These are phyloP conservation scores for Raja brachyura DNA, from an alignment of 2,113 vertebrate species.

Conservation along the genomic window DNA sequence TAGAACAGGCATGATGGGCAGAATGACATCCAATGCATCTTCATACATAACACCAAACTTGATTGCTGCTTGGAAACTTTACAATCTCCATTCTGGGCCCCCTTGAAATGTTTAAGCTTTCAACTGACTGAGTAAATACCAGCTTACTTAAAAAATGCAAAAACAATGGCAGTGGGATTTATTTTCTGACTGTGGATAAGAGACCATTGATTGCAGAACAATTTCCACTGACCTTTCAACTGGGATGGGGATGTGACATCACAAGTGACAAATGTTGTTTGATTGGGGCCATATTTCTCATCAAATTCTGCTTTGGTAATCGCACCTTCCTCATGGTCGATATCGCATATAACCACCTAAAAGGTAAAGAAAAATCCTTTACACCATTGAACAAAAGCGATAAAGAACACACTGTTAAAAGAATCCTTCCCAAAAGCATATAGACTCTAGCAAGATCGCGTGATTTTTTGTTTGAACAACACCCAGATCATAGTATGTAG, in stretches of 20 bases:
- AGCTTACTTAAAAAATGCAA: too few species aligned
- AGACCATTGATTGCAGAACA: neutral
- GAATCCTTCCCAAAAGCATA: neutral
- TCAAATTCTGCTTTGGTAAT: conserved; percentile 71
- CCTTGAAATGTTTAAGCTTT: neutral
- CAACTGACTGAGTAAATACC: neutral
- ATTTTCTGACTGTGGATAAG: neutral
- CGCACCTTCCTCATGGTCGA: conserved; percentile 66
- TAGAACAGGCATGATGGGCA: neutral
- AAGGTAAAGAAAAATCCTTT: neutral
- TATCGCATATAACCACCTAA: conserved; percentile 75
- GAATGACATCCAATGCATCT: neutral
- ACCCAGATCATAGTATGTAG: too few species aligned
- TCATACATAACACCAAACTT: neutral
- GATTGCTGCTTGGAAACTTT: neutral
- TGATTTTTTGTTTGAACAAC: neutral
- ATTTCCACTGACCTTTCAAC: conserved; percentile 65
- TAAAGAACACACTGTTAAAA: neutral
- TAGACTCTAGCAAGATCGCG: neutral
- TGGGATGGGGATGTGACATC: conserved; percentile 74
- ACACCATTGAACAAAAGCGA: neutral
- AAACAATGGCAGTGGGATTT: neutral
- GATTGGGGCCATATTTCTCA: conserved; percentile 67
- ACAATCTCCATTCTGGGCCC: too few species aligned
- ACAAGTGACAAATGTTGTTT: conserved; percentile 73